Percentiles rank a stretch among this genome's conserved stretches.
Conservation (phyloP, 2,888 invertebrate genomes). For the Notodonta ziczac region DNA sequence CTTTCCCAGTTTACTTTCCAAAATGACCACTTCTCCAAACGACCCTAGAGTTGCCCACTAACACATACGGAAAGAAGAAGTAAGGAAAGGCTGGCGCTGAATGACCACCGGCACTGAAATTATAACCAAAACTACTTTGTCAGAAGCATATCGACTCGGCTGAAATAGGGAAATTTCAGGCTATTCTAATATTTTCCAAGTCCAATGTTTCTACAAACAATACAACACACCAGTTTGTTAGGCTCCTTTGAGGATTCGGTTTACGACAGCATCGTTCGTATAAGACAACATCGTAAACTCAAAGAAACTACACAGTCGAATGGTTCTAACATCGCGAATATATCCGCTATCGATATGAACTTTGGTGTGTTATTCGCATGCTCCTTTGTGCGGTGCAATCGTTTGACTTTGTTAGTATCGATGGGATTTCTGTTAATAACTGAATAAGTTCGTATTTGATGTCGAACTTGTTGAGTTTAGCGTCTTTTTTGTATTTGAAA, state of each 20-base stretch:
- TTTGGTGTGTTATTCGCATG: constrained; percentile 6
- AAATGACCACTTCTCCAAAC: too few species aligned
- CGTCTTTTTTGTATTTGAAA: not conserved
- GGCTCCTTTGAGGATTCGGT: constrained; percentile 65
- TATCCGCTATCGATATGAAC: constrained; percentile 24
- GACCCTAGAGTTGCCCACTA: too few species aligned
- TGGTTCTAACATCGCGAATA: constrained; percentile 33
- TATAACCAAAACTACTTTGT: too few species aligned
- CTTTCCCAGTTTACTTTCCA: too few species aligned
- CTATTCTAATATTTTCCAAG: constrained; percentile 9
- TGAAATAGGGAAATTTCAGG: too few species aligned
- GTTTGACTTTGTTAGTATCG: constrained; percentile 19
- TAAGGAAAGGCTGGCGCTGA: too few species aligned
- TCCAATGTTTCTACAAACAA: constrained; percentile 18
- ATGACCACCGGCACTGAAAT: too few species aligned
- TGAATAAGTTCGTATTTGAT: constrained; percentile 14
- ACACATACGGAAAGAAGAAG: too few species aligned
- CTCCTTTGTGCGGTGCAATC: constrained; percentile 21
- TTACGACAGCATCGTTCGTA: constrained; percentile 47
- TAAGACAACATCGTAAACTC: constrained; percentile 61
- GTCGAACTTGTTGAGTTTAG: constrained; percentile 25
- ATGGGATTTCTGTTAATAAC: constrained; percentile 18
- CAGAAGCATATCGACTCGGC: too few species aligned
- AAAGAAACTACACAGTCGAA: constrained; percentile 38
- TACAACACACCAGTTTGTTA: constrained; percentile 44